phyloP scores from a whole-genome alignment of 2,113 vertebrate species.

The Chloropsis cyanopogon region DNA sequence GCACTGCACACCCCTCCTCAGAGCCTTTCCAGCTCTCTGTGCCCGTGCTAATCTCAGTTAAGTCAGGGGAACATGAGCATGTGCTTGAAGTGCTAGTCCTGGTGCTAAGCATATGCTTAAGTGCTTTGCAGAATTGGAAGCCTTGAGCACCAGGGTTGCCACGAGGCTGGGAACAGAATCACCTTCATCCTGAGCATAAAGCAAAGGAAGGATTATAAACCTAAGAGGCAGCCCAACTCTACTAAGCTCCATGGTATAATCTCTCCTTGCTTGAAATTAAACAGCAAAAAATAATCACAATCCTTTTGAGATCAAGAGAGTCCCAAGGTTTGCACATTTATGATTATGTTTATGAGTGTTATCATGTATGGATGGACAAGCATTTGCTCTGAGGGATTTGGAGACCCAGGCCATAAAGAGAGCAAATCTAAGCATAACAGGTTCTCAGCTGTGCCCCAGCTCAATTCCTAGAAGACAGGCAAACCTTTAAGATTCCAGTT shows the following conservation, averaged over 20 bases:
- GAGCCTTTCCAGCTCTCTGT: background rate
- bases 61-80: background rate
- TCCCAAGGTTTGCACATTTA: background rate
- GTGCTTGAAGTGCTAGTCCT: background rate
- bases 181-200: background rate
- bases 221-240: background rate
- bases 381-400: background rate
- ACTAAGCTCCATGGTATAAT: background rate
- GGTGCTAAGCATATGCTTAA: slow-evolving; percentile 24
- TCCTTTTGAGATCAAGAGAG: background rate
- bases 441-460: background rate
- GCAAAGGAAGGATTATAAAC: background rate
- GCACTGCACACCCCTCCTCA: background rate
- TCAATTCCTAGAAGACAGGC: background rate
- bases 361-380: background rate
- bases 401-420: background rate
- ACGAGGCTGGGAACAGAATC: background rate
- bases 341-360: background rate
- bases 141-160: background rate
- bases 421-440: background rate
- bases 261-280: background rate
- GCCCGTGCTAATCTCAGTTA: background rate
- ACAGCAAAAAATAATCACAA: background rate
- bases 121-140: background rate
- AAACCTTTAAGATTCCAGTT: background rate